Evolutionary conservation across 2,113 vertebrate species (phyloP).

Genomic region (Apus apus): DNA sequence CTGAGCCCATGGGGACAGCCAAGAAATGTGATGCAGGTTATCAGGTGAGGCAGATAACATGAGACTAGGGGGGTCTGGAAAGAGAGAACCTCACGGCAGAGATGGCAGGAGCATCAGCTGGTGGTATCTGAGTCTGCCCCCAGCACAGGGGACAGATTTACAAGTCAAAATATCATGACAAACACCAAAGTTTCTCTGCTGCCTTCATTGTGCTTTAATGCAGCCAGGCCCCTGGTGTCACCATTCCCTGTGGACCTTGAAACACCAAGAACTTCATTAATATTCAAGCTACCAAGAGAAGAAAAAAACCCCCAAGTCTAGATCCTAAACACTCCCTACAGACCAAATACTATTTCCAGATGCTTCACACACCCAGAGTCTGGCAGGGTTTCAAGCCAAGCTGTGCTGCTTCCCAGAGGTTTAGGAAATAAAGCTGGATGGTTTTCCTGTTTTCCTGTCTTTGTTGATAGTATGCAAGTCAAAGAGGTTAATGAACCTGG

Average conservation of each 20-base stretch:
- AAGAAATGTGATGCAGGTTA: not conserved
- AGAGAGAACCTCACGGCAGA: not conserved
- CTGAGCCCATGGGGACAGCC: not conserved
- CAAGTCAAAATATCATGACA: not conserved
- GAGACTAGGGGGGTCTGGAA: not conserved
- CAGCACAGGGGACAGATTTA: not conserved
- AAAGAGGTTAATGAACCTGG: not conserved
- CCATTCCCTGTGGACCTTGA: not conserved
- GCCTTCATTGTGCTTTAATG: constrained; percentile 21
- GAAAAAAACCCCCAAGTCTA: not conserved
- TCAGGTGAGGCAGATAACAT: not conserved
- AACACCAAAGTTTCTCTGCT: not conserved
- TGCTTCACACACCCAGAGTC: not conserved
- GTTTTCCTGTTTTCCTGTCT: not conserved
- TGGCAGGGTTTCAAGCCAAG: not conserved
- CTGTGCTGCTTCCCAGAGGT: not conserved
- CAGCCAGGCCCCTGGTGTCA: not conserved
- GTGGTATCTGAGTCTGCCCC: not conserved
- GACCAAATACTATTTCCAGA: not conserved
- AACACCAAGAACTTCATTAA: not conserved
- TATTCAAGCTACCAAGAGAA: not conserved
- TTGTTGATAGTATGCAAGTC: not conserved
- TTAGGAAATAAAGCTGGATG: not conserved
- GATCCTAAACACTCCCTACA: not conserved
- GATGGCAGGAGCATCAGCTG: accelerated